Base-by-base conservation (phyloP, 2,888 invertebrate genomes). In the Congeria kusceri region DNA sequence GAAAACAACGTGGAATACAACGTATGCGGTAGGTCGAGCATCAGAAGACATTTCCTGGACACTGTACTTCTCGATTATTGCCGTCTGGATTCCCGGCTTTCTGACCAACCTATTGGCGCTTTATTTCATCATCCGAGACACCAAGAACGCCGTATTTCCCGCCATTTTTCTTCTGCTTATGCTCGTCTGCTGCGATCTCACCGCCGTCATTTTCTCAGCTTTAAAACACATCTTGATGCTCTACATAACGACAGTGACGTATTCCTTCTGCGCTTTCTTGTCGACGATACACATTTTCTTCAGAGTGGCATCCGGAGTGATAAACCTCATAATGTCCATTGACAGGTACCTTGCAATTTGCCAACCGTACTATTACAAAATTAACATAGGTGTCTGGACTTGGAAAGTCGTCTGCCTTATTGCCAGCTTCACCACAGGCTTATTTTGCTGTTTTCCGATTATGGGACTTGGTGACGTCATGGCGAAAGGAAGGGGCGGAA, bases 301-400 rank as follows among this genome's bases (percentile, higher is more conserved):
- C 27, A 59, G 65, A 59, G 20, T 72, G 0, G 78, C 63, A 47
- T 57, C 82, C 1, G 82, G 78, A 7, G 58, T 79, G 11, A 11
- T 83, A 3, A 83, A 83, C 32, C 29, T 64, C 2, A 46, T 83
- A 44, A 83, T 83, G 82, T 71, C 78, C 4, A 25, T 64, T 1
- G 82, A 83, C 49, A 63, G 82, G 20, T 72, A 73, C 0, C 28
- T 83, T 20, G 82, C 82, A 2, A 63, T 83, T 20, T 76, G 76
- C 27, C 39, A 44, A 13, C 79, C 82, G 11, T 83, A 75, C 32
- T 83, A 65, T 49, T 83, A 83, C 73, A 79, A 73, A 62, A 46
- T 69, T 1, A 66, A 61, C 46, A 62, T 82, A 2, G 67, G 68
- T 4, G 64, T 78, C 4, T 49, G 11, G 1, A 78, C 78, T 0